Conservation (phyloP, 2,113 vertebrate genomes). For the Astatotilapia flaviijosephi region DNA sequence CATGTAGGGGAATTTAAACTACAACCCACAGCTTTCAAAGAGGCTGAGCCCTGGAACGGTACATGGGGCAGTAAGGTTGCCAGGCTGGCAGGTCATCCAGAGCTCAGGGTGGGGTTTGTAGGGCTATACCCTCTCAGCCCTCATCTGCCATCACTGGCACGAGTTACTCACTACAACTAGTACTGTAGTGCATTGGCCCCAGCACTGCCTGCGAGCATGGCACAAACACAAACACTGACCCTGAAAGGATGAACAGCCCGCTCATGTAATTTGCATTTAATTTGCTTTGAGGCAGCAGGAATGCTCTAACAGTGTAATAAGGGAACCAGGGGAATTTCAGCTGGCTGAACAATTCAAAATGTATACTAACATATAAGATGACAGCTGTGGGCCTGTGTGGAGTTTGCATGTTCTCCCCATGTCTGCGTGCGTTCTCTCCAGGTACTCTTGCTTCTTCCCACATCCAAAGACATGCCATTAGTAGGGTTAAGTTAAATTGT, state of each 20-base stretch:
- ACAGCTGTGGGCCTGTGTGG: neutral
- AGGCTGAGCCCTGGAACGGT: neutral
- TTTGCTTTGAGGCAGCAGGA: neutral
- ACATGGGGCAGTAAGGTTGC: slow-evolving; percentile 16
- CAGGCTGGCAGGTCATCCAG: slow-evolving; percentile 51
- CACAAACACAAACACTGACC: neutral
- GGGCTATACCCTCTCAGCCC: slow-evolving; percentile 27
- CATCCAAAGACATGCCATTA: neutral
- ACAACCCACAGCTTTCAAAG: neutral
- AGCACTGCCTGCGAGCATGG: slow-evolving; percentile 10
- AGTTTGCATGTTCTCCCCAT: neutral
- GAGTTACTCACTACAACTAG: neutral
- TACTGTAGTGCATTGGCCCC: neutral
- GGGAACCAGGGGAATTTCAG: neutral
- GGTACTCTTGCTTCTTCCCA: neutral
- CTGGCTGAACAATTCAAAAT: neutral
- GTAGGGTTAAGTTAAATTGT: neutral
- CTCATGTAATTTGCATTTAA: neutral
- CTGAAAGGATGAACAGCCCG: slow-evolving; percentile 8
- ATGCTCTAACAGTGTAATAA: neutral
- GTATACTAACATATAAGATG: neutral
- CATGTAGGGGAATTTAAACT: neutral
- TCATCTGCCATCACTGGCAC: slow-evolving; percentile 60
- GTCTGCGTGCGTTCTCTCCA: neutral
- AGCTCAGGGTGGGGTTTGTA: slow-evolving; percentile 31